These are phyloP conservation scores for Ferrisia virgata DNA, from an alignment of 2,888 invertebrate species.

Conservation along the genomic window DNA sequence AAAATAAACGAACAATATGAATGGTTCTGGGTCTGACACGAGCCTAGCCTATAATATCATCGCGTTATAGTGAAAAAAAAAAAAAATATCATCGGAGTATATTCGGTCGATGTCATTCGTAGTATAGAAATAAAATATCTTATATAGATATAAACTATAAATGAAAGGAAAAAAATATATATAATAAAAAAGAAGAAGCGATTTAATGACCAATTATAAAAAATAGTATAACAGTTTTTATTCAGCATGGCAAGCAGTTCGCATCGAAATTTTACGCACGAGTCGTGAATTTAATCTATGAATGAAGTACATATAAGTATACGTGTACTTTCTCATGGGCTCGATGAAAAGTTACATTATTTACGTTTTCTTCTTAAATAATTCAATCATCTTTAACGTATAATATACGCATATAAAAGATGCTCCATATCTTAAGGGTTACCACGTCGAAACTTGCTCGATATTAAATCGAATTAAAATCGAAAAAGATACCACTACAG, in stretches of 20 bases:
- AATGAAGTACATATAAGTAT: conserved; percentile 17
- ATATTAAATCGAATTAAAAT: neutral
- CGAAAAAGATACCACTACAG: neutral
- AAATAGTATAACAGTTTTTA: neutral
- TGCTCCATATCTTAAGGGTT: neutral
- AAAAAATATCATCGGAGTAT: neutral
- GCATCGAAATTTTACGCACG: neutral
- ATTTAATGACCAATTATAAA: conserved; percentile 22
- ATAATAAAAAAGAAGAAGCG: neutral
- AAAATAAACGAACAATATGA: conserved; percentile 27
- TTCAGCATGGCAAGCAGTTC: neutral
- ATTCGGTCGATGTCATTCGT: neutral
- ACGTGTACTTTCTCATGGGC: conserved; percentile 12
- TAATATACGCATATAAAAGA: neutral
- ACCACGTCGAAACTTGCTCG: neutral
- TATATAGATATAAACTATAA: too few relatives aligned
- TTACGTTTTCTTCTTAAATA: neutral
- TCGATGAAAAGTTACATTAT: neutral
- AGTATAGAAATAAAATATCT: neutral
- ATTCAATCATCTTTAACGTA: neutral
- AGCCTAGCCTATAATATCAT: neutral
- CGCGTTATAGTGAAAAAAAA: neutral
- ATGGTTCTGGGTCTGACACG: neutral
- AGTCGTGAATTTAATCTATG: neutral
- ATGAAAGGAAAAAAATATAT: neutral